These are phyloP conservation scores for Tiphia femorata DNA, from an alignment of 2,888 invertebrate genomes.

Conservation along the genomic window DNA sequence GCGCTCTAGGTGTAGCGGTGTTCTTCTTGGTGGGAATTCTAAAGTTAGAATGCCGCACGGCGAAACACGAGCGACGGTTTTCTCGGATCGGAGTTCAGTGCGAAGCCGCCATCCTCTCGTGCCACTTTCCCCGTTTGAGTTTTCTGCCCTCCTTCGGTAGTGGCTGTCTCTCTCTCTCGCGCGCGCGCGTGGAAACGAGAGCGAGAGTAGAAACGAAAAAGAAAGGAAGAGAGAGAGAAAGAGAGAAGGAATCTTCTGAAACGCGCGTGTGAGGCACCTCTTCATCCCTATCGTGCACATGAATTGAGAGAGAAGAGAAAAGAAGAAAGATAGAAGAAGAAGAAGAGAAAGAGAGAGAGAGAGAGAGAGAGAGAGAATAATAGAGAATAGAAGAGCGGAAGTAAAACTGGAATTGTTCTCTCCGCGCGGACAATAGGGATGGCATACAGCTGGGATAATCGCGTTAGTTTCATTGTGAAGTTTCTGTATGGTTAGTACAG, in stretches of 20 bases:
- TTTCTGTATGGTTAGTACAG: conserved; percentile 84
- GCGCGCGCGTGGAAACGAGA: neutral
- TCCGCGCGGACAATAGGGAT: conserved; percentile 63
- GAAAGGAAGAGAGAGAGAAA: neutral
- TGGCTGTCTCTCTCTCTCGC: neutral
- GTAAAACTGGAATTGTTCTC: neutral
- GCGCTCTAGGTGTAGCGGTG: conserved; percentile 11
- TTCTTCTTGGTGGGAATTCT: conserved; percentile 43
- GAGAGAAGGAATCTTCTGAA: neutral
- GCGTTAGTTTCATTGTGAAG: conserved; percentile 85
- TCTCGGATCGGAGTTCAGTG: conserved; percentile 49
- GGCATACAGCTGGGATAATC: conserved; percentile 88
- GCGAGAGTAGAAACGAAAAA: neutral
- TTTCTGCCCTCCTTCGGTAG: neutral
- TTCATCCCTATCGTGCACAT: neutral
- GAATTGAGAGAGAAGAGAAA: neutral
- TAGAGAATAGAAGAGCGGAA: neutral
- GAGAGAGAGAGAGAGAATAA: neutral
- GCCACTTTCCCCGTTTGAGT: conserved; percentile 42
- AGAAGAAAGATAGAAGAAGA: neutral
- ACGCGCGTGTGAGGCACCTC: neutral
- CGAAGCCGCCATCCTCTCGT: conserved; percentile 51
- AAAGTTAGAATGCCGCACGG: conserved; percentile 63
- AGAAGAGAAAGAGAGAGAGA: neutral
- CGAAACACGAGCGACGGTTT: conserved; percentile 41